A percentile compares a stretch with the other conserved stretches of the same genome.
phyloP scores from a whole-genome alignment of 2,113 vertebrate genomes.

The Solea solea region DNA sequence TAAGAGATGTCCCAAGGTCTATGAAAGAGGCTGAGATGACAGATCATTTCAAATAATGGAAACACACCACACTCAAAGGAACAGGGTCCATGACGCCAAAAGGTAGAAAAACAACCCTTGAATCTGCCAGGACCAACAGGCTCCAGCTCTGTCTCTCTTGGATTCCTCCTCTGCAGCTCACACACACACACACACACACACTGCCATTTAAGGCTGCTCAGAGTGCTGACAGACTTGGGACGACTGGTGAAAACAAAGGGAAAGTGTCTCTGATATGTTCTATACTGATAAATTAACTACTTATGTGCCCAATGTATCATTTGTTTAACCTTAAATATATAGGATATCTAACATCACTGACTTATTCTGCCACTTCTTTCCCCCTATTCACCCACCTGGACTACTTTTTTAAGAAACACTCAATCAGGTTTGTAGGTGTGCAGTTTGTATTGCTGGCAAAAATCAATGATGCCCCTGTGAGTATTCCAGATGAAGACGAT shows the following conservation, averaged over 20 bases:
- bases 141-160: conserved; percentile 46
- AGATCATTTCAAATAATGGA: conserved; percentile 71
- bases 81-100: conserved; percentile 67
- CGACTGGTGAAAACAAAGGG: conserved; percentile 38
- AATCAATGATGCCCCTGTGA: conserved; percentile 5
- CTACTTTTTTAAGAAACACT: background rate
- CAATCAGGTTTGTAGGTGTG: background rate
- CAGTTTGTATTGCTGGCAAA: background rate
- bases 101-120: conserved; percentile 71
- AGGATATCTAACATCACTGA: conserved; percentile 1
- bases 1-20: conserved; percentile 49
- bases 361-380: background rate
- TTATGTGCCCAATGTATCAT: conserved; percentile 33
- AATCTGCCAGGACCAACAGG: conserved; percentile 74
- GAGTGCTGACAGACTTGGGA: conserved; percentile 56
- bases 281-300: conserved; percentile 23
- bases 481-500: background rate
- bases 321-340: conserved; percentile 23
- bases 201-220: conserved; percentile 77
- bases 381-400: background rate
- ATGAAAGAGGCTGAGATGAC: conserved; percentile 23
- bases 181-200: conserved; percentile 50
- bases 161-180: conserved; percentile 66
- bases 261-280: conserved; percentile 36
- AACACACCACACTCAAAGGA: conserved; percentile 52